Percentiles rank a stretch among this genome's conserved stretches.
Evolutionary conservation across 2,888 invertebrate species (phyloP).

Genomic region (Apamea crenata): DNA sequence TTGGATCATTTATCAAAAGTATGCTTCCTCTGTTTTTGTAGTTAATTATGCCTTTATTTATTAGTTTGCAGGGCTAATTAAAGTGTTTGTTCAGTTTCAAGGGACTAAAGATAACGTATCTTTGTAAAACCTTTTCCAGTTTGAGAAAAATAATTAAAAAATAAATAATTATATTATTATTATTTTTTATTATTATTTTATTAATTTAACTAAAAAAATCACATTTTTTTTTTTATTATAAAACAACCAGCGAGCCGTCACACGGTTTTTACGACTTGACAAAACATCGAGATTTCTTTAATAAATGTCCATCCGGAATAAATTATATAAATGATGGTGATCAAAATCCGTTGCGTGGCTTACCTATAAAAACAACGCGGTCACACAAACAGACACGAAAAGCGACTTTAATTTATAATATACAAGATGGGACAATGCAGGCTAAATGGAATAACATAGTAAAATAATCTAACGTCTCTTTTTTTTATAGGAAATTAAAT

Average conservation of each 20-base stretch:
- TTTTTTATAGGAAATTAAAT: neutral
- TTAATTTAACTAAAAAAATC: neutral
- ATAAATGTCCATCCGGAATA: neutral
- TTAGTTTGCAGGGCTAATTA: slow-evolving; percentile 11
- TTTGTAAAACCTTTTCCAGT: too few species aligned
- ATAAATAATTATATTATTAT: neutral
- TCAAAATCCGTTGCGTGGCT: neutral
- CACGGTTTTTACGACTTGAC: neutral
- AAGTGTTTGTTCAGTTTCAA: slow-evolving; percentile 16
- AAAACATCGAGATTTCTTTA: neutral
- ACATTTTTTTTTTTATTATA: neutral
- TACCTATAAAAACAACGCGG: neutral
- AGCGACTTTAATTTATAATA: too few species aligned
- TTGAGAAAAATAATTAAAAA: too few species aligned
- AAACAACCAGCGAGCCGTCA: neutral
- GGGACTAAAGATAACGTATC: too few species aligned
- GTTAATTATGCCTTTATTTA: neutral
- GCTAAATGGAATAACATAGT: too few species aligned
- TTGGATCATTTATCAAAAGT: slow-evolving; percentile 39
- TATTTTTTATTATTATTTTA: too few species aligned
- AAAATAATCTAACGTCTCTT: too few species aligned
- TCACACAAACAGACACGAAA: too few species aligned
- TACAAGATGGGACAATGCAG: too few species aligned
- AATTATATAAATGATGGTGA: neutral
- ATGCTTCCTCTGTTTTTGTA: slow-evolving; percentile 10